Conservation (phyloP, 2,797 vertebrate species). For the Microctenopoma steveboyesi region DNA sequence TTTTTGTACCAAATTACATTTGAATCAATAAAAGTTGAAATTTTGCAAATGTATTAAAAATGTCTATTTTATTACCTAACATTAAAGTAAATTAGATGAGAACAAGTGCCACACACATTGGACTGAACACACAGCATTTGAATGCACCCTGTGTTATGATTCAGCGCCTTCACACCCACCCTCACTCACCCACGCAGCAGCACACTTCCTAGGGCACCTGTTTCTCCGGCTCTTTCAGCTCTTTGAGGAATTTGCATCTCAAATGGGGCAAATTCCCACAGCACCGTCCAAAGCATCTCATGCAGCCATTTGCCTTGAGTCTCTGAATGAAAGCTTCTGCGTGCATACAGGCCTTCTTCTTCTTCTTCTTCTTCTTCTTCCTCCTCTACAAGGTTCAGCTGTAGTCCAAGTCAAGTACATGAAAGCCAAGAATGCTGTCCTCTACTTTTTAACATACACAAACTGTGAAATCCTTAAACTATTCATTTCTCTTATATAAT, state of each 20-base stretch:
- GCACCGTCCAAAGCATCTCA: conserved; percentile 47
- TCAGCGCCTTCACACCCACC: conserved; percentile 55
- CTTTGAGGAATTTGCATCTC: conserved; percentile 82
- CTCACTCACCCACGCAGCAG: conserved; percentile 43
- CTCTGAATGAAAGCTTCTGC: conserved; percentile 63
- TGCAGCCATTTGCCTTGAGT: conserved; percentile 53
- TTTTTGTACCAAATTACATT: conserved; percentile 52
- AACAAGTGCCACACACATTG: conserved; percentile 28
- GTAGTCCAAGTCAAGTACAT: conserved; percentile 41
- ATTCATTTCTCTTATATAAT: conserved; percentile 2
- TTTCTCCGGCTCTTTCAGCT: conserved; percentile 82
- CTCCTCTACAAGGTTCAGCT: conserved; percentile 52
- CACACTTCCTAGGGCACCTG: conserved; percentile 84
- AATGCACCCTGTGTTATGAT: conserved; percentile 75
- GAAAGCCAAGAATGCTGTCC: conserved; percentile 28
- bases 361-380: conserved; percentile 17
- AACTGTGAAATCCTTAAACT: conserved; percentile 2
- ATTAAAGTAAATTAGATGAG: conserved; percentile 20
- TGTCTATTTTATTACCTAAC: neutral
- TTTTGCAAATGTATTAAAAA: neutral
- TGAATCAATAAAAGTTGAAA: conserved; percentile 60
- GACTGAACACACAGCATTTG: conserved; percentile 41
- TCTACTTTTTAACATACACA: conserved; percentile 29
- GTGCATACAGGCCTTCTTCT: conserved; percentile 54
- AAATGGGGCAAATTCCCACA: conserved; percentile 80